Evolutionary conservation across 2,113 vertebrate genomes (phyloP).

Genomic region (Toxotes jaculatrix): DNA sequence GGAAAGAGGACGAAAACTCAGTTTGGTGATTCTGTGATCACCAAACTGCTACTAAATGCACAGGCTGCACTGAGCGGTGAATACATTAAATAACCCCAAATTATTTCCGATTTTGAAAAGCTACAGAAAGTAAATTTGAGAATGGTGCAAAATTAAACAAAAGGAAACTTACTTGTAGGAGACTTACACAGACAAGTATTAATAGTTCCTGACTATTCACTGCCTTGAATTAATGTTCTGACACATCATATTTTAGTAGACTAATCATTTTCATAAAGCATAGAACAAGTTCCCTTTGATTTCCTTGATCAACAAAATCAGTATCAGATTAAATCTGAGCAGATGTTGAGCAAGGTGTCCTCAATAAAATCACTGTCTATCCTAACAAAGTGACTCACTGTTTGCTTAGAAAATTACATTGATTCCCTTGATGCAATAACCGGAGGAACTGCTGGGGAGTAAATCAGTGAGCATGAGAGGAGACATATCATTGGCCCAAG

Average conservation of each 20-base stretch:
- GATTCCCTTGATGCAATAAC: background rate
- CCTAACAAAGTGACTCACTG: background rate
- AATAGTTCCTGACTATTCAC: background rate
- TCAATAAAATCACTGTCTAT: slow-evolving; percentile 8
- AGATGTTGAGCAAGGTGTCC: background rate
- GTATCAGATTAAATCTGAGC: slow-evolving; percentile 5
- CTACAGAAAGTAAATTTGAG: background rate
- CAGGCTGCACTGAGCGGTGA: background rate
- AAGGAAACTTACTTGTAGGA: background rate
- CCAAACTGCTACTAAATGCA: background rate
- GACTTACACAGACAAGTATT: background rate
- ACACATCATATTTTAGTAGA: background rate
- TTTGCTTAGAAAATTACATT: slow-evolving; percentile 4
- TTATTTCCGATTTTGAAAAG: background rate
- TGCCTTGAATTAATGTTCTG: background rate
- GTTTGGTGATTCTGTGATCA: background rate
- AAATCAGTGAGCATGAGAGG: background rate
- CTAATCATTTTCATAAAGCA: background rate
- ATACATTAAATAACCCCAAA: background rate
- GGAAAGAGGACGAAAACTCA: slow-evolving; percentile 6
- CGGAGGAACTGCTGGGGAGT: background rate
- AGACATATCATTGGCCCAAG: background rate
- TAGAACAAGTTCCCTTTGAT: background rate
- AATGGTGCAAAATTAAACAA: slow-evolving; percentile 3
- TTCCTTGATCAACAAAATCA: background rate